Conservation (phyloP, 2,888 invertebrate genomes). For the Diaprepes abbreviatus region DNA sequence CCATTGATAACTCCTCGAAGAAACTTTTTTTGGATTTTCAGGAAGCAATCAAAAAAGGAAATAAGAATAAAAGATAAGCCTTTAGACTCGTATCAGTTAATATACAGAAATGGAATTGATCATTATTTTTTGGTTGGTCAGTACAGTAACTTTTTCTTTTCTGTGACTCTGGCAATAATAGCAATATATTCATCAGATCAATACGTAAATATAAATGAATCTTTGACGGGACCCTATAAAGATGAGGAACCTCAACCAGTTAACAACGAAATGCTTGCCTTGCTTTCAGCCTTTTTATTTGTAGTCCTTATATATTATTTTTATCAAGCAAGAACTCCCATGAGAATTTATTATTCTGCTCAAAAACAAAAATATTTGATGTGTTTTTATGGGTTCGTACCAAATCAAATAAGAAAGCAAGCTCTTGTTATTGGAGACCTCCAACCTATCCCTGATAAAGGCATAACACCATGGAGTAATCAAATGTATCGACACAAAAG, state of each 20-base stretch:
- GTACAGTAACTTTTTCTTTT: slow-evolving; percentile 53
- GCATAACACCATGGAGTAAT: slow-evolving; percentile 59
- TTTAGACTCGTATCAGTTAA: slow-evolving; percentile 60
- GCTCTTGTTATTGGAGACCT: slow-evolving; percentile 57
- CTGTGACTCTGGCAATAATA: slow-evolving; percentile 49
- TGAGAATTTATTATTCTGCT: slow-evolving; percentile 62
- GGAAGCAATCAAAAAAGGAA: slow-evolving; percentile 48
- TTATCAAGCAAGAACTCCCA: slow-evolving; percentile 58
- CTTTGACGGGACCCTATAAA: not conserved
- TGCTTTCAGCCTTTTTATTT: slow-evolving; percentile 51
- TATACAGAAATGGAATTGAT: slow-evolving; percentile 62
- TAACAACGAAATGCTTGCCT: not conserved
- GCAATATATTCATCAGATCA: slow-evolving; percentile 43
- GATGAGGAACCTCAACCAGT: not conserved
- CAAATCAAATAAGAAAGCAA: slow-evolving; percentile 53
- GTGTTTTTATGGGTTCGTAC: slow-evolving; percentile 58
- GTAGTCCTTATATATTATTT: slow-evolving; percentile 55
- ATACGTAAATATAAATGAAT: not conserved
- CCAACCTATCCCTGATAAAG: slow-evolving; percentile 32
- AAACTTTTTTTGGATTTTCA: slow-evolving; percentile 49
- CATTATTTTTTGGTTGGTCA: slow-evolving; percentile 59
- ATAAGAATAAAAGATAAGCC: slow-evolving; percentile 59
- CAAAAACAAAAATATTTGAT: slow-evolving; percentile 59
- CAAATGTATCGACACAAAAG: slow-evolving; percentile 56
- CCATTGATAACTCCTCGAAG: slow-evolving; percentile 10